phyloP scores from a whole-genome alignment of 2,113 vertebrate species.

The Stictonetta naevosa region DNA sequence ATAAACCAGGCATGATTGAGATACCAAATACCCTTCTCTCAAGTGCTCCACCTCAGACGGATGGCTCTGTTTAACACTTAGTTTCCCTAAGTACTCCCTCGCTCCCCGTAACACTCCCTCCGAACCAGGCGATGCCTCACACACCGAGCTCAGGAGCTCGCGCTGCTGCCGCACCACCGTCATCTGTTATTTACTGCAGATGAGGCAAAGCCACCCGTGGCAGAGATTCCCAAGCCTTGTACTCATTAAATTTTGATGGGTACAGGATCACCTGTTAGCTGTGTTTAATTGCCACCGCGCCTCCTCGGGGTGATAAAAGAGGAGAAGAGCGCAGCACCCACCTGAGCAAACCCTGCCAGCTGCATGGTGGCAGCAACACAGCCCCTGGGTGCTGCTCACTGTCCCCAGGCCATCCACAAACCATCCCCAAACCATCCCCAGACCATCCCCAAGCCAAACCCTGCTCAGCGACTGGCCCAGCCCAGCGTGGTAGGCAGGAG shows the following conservation, averaged over 20 bases:
- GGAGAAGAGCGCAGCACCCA: fast-evolving
- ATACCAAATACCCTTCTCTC: constrained; percentile 2
- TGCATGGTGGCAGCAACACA: not conserved
- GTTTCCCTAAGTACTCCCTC: constrained; percentile 2
- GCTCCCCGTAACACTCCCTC: not conserved
- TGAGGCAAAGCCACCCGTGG: fast-evolving
- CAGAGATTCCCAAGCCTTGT: not conserved
- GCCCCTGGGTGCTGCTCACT: not conserved
- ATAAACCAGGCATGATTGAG: constrained; percentile 41
- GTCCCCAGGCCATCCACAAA: too few species aligned
- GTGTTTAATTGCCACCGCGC: not conserved
- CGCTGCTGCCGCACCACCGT: not conserved
- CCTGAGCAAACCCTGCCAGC: not conserved
- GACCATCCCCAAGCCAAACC: not conserved
- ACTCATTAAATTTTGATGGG: not conserved
- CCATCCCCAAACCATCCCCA: not conserved
- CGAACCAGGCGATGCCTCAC: not conserved
- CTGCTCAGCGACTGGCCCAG: fast-evolving
- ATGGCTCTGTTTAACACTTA: not conserved
- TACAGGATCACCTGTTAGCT: not conserved
- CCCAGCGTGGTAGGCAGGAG: not conserved
- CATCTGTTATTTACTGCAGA: not conserved
- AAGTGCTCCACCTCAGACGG: not conserved
- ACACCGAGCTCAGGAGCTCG: not conserved
- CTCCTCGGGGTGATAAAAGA: fast-evolving